phyloP scores from a whole-genome alignment of 1,140 invertebrate species.

The Coptotermes formosanus region DNA sequence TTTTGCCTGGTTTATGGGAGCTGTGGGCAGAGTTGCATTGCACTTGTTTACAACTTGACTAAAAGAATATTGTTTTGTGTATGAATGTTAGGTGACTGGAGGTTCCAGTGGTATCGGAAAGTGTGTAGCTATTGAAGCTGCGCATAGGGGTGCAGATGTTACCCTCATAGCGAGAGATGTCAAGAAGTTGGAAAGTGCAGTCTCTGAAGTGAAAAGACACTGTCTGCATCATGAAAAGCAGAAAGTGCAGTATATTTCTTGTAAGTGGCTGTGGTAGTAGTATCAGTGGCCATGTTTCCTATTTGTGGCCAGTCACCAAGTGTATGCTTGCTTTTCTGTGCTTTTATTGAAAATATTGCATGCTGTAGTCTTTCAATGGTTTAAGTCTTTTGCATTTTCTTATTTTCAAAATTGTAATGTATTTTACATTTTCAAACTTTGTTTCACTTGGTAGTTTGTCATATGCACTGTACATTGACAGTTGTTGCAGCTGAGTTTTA shows the following conservation, averaged over 20 bases:
- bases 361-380: no score
- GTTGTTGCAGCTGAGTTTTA: no score
- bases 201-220: slow-evolving; percentile 55
- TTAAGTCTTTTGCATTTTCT: no score
- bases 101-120: slow-evolving; percentile 96
- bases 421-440: no score
- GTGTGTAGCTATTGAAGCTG: slow-evolving; percentile 73
- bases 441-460: no score
- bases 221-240: slow-evolving; percentile 51
- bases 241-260: slow-evolving; percentile 64
- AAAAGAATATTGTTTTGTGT: not conserved
- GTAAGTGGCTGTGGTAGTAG: slow-evolving; percentile 38
- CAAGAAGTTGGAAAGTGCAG: slow-evolving; percentile 61
- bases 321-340: no score
- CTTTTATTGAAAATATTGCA: no score
- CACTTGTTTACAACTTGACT: not conserved
- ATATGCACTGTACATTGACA: no score
- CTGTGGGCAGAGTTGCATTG: not conserved
- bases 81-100: slow-evolving; percentile 69
- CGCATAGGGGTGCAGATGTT: slow-evolving; percentile 78
- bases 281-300: no score
- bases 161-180: slow-evolving; percentile 84
- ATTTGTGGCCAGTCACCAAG: no score
- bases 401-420: no score
- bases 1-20: not conserved